Conservation (phyloP, 2,113 vertebrate genomes). For the Stegostoma tigrinum region DNA sequence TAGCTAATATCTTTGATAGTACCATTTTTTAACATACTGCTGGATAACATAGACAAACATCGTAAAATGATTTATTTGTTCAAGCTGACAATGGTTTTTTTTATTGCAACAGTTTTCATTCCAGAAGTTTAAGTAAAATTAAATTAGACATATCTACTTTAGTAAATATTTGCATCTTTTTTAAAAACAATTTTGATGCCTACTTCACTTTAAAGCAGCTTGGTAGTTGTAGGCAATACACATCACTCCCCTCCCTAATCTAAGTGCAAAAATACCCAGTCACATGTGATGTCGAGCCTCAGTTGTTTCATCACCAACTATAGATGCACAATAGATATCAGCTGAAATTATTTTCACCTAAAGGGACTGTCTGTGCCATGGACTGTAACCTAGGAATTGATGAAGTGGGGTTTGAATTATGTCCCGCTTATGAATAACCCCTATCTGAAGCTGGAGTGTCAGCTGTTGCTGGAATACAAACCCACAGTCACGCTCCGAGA, state of each 20-base stretch:
- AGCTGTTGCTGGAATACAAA: background rate
- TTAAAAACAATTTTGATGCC: background rate
- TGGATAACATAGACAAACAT: background rate
- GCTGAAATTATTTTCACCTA: background rate
- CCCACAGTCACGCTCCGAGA: background rate
- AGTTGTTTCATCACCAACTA: background rate
- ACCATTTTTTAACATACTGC: background rate
- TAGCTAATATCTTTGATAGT: background rate
- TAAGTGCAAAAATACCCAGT: background rate
- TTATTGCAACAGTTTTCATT: background rate
- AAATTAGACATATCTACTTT: background rate
- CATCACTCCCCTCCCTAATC: background rate
- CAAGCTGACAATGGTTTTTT: background rate
- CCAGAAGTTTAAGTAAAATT: background rate
- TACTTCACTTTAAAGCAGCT: background rate
- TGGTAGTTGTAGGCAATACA: background rate
- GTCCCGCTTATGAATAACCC: too few relatives aligned
- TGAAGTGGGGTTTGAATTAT: background rate
- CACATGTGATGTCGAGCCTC: background rate
- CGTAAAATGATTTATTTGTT: background rate
- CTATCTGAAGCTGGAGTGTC: background rate
- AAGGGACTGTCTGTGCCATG: background rate
- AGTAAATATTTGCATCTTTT: background rate
- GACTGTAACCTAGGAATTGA: background rate
- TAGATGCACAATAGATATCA: background rate